Base-by-base conservation (phyloP, 2,888 invertebrate species). In the Coenonympha glycerion region DNA sequence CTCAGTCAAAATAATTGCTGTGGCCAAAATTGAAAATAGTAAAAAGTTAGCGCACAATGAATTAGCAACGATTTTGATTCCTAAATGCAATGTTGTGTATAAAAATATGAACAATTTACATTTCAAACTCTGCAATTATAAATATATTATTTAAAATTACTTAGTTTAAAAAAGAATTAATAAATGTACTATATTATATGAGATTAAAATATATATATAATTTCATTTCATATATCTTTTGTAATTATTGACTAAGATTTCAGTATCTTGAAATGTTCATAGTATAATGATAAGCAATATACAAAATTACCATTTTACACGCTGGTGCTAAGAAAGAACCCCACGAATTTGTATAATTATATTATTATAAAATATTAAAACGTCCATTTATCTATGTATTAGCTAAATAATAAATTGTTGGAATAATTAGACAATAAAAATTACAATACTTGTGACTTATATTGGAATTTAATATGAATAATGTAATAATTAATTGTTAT, bases 11-110 rank as follows among this genome's bases (percentile, higher is more conserved):
- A 53, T 36, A 49, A 53, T 56, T 54, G 42, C 47, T 47, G 42
- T 30, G 49, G 47, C 57, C 53, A 52, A 58, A 55, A 55, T 59
- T 63, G 63, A 60, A 62, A 62, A 63, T 63, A 62, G 63, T 63
- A 63, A 61, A 62, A 59, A 58, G 55, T 57, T 57, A 55, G 52
- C 62, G 62, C 62, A 63, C 62, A 63, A 63, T 51, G 30, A 19
- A 45, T 28, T 6, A 21, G 8, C 33, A 8, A 47, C 6, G 18
- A 26, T 22, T 19, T n/a, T 19, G 9, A 22, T 9, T 9, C 19
- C 3, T 42, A n/a, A n/a, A 19, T 34, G 8, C 18, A 41, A 47
- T 48, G 41, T 31, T 15, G 31, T 40, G 19, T 15, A 8, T 26
- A 16, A 1, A 15, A 30, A 1, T 11, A n/a, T n/a, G n/a, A n/a